phyloP scores from a whole-genome alignment of 2,113 vertebrate species.

The Apaloderma vittatum region DNA sequence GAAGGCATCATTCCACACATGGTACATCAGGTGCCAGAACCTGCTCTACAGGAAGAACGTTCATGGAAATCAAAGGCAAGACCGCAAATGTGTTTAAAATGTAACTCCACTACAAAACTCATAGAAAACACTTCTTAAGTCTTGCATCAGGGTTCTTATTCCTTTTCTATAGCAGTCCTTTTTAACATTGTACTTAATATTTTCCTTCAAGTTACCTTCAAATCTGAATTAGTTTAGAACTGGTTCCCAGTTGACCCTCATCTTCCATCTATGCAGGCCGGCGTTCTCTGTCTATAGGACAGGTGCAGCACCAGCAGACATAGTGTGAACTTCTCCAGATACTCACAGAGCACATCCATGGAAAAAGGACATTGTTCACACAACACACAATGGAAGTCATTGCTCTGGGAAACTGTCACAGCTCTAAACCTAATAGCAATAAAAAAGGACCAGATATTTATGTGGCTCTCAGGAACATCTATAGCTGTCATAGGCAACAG shows the following conservation, averaged over 20 bases:
- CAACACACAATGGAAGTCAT: neutral
- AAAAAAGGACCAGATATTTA: neutral
- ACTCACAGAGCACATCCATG: neutral
- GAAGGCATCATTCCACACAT: neutral
- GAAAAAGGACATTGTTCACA: neutral
- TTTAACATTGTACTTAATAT: neutral
- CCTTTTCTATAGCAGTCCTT: neutral
- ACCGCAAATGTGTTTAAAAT: neutral
- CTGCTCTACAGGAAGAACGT: neutral
- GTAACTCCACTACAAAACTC: neutral
- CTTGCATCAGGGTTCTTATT: neutral
- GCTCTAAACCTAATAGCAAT: neutral
- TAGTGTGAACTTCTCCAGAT: neutral
- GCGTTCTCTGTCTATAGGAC: neutral
- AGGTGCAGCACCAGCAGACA: neutral
- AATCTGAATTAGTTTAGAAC: neutral
- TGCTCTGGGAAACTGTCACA: neutral
- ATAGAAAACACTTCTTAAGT: neutral
- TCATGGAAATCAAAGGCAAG: neutral
- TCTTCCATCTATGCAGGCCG: neutral
- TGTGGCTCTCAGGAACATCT: neutral
- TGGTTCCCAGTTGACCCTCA: neutral
- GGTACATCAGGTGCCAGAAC: rapidly evolving
- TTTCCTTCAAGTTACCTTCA: neutral
- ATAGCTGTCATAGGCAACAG: neutral